phyloP scores from a whole-genome alignment of 1,140 invertebrate species.

The Cotesia glomerata region DNA sequence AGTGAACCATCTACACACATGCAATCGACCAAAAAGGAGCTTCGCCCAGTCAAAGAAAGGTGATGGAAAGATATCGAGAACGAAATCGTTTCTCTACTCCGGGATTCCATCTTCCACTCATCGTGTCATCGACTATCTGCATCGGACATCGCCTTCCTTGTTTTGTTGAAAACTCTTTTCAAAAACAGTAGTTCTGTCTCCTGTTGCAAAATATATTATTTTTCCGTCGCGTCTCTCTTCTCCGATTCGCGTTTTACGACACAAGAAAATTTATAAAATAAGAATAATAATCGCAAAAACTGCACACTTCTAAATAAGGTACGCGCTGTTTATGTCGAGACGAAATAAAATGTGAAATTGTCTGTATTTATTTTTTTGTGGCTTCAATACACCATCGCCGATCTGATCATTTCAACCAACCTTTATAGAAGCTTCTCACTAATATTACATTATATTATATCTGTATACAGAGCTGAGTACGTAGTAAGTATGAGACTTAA shows the following conservation, averaged over 20 bases:
- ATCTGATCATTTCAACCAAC: too few species aligned
- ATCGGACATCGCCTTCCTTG: not conserved
- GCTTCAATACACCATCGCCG: too few species aligned
- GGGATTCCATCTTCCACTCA: not conserved
- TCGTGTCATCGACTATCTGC: not conserved
- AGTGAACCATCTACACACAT: not conserved
- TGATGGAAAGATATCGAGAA: conserved; percentile 10
- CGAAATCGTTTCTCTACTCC: conserved; percentile 5
- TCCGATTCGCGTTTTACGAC: not conserved
- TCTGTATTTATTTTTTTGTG: not conserved
- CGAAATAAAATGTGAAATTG: not conserved
- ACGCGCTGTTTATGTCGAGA: conserved; percentile 12
- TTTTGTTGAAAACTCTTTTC: not conserved
- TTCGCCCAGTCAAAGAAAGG: not conserved
- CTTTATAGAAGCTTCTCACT: too few species aligned
- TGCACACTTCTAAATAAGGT: conserved; percentile 1
- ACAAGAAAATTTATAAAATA: not conserved
- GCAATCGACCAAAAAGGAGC: not conserved
- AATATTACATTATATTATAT: not conserved
- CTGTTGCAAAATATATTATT: not conserved
- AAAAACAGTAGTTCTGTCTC: not conserved
- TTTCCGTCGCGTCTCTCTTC: not conserved
- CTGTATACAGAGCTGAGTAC: too few species aligned
- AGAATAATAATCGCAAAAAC: not conserved
- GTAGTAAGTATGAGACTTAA: too few species aligned